Base-by-base conservation (phyloP, 2,113 vertebrate species). In the Sarotherodon lohbergeri region DNA sequence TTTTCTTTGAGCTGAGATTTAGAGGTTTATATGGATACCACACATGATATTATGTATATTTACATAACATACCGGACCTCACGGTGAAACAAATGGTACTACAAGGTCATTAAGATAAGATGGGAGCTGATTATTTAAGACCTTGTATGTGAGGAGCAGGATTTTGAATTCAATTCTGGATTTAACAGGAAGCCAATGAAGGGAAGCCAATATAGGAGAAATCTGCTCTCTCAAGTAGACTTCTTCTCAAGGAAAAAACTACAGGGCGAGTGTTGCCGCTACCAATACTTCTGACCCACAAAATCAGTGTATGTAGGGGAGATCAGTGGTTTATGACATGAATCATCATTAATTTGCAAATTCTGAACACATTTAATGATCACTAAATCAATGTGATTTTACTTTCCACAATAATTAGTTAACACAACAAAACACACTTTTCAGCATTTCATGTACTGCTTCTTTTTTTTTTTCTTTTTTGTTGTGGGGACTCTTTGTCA, bases 381-480 rank as follows among this genome's bases (percentile, higher is more conserved):
- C 55, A 27, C 54, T 56, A 56, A 56, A 56, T 7, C 4, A 56
- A 27, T 57, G 12, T 14, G 55, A 57, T 27, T 57, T 57, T 1
- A 57, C 55, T 57, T 3, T 57, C 24, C 55, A 57, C 24, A 29
- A 57, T 57, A 57, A 57, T 57, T 57, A 16, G 24, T 29, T 57
- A 29, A 29, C 12, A 27, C 24, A 57, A 29, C 56, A 57, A 32
- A 29, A 59, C 29, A 34, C 32, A 63, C 16, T 17, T 63, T 63
- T 63, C 16, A 63, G 59, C 16, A 34, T 63, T 63, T 57, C 13
- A 16, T 29, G 56, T 29, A 5, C 56, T 57, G 56, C 56, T 57
- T 57, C 56, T 27, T 27, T 16, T 57, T 29, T 5, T 57, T 29
- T 16, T 0, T 0, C 7, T 16, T 14, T 29, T 57, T 16, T 0